Conservation (phyloP, 2,888 invertebrate species). For the Synanthedon myopaeformis region DNA sequence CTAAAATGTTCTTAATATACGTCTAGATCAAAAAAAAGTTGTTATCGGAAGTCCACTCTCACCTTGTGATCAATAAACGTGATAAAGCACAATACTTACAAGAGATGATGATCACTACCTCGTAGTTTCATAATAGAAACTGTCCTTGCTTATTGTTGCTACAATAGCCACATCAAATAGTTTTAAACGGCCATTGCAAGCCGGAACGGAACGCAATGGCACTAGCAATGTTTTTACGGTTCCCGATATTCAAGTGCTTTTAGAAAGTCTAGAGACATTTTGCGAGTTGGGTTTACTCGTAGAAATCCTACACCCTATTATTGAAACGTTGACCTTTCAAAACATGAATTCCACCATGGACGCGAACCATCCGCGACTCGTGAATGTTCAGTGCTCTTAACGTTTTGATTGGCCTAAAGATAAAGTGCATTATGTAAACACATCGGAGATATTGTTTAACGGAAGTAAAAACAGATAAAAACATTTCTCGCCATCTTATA, state of each 20-base stretch:
- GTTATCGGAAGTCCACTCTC: slow-evolving; percentile 32
- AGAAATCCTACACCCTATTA: slow-evolving; percentile 13
- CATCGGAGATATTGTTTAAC: no score
- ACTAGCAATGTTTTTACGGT: slow-evolving; percentile 19
- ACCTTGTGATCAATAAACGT: slow-evolving; percentile 39
- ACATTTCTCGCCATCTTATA: no score
- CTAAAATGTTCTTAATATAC: slow-evolving; percentile 30
- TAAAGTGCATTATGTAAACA: background rate
- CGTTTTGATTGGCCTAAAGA: background rate
- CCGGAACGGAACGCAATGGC: slow-evolving; percentile 11
- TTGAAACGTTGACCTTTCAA: slow-evolving; percentile 6
- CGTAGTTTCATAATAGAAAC: slow-evolving; percentile 35
- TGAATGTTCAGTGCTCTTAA: background rate
- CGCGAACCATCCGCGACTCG: background rate
- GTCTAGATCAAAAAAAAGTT: slow-evolving; percentile 32
- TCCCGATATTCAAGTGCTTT: slow-evolving; percentile 10
- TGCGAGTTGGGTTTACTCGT: slow-evolving; percentile 11
- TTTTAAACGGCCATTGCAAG: slow-evolving; percentile 15
- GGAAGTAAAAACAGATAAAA: no score
- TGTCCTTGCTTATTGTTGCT: slow-evolving; percentile 27
- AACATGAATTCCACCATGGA: background rate
- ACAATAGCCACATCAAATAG: slow-evolving; percentile 28
- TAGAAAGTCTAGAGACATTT: slow-evolving; percentile 18
- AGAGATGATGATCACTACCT: slow-evolving; percentile 12
- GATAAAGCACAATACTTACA: slow-evolving; percentile 47